Base-by-base conservation (phyloP, 2,113 vertebrate species). In the Oreotrochilus melanogaster region DNA sequence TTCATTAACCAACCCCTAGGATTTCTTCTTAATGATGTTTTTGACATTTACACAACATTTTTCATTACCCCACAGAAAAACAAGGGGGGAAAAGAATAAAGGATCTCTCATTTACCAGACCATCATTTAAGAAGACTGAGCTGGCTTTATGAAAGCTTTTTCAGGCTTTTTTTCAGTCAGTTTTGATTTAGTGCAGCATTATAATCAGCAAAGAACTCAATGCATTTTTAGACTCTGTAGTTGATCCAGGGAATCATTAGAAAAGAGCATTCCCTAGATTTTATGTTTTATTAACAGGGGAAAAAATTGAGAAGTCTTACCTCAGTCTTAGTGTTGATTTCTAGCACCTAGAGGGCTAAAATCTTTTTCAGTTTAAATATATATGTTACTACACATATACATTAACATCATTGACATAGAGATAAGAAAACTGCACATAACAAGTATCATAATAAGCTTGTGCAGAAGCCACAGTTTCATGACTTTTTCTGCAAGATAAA, bases 1-100 rank as follows among this genome's bases (percentile, higher is more conserved):
- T 98, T 97, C 97, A 98, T 98, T 97, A 97, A 96, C 91, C 96
- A 96, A 65, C 89, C 96, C 92, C 97, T 91, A 95, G 96, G 95
- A 97, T 97, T 96, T 96, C 96, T 95, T 97, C 96, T 97, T 97
- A 96, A 93, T 4, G 11, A 95, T 57, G 88, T 92, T 97, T 98
- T 95, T 97, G 97, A 98, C 97, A 95, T 98, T 97, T 94, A 92
- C 86, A 92, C 92, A 95, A 78, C 71, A 84, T 97, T 97, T 95
- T 97, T 97, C 93, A 91, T 96, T 97, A 97, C 97, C 96, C 89
- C 86, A 93, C 96, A 96, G 96, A 66, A 96, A 97, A 95, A 89
- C 75, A 80, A 71, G 82, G 25, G 5, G 37, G 23, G 24, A 3
- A 50, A 92, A 88, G 89, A 94, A 95, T 92, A 96, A 95, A 92